These are phyloP conservation scores for Leptodactylus fuscus DNA, from an alignment of 2,113 vertebrate species.

Conservation along the genomic window DNA sequence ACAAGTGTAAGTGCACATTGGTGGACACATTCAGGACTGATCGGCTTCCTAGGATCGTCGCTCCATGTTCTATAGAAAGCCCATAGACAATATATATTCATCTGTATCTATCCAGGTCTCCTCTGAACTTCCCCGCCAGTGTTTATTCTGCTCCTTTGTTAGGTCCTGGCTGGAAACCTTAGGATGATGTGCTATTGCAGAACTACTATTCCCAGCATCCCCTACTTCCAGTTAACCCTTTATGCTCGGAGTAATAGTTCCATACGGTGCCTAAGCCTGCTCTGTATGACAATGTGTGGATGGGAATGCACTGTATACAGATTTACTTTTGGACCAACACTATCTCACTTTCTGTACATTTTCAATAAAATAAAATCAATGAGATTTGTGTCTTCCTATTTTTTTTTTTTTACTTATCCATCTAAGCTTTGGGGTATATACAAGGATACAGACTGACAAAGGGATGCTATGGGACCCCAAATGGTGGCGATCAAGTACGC, in stretches of 20 bases:
- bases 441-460: background rate
- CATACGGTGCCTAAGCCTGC: background rate
- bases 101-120: background rate
- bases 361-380: constrained; percentile 49
- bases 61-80: background rate
- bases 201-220: background rate
- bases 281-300: constrained; percentile 13
- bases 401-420: background rate
- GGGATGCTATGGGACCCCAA: background rate
- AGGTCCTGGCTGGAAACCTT: background rate
- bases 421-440: background rate
- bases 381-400: background rate
- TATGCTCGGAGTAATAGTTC: background rate
- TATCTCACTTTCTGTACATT: constrained; percentile 49
- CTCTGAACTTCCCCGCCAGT: background rate
- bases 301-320: constrained; percentile 15
- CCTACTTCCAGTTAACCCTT: background rate
- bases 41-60: background rate
- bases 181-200: background rate
- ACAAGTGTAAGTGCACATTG: too few relatives aligned
- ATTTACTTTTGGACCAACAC: constrained; percentile 23
- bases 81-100: background rate
- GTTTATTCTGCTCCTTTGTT: background rate
- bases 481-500: too few relatives aligned
- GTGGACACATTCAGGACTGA: too few relatives aligned